These are phyloP conservation scores for Sycophila sp. DNA, from an alignment of 1,140 invertebrate genomes.

Conservation along the genomic window DNA sequence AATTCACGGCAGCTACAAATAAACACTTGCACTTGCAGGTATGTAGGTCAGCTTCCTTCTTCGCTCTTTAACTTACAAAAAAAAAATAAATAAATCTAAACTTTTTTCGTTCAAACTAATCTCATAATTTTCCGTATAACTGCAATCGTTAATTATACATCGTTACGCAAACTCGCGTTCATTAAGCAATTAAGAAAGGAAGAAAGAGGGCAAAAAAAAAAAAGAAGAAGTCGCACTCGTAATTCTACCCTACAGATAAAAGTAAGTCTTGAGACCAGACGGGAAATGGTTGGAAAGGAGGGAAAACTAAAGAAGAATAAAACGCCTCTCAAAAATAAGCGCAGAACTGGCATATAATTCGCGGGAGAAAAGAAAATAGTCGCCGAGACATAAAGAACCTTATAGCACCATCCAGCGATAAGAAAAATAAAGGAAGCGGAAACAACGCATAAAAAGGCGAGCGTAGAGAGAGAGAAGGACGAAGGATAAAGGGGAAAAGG, in stretches of 20 bases:
- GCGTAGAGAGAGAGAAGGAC: slow-evolving; percentile 16
- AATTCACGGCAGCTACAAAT: too few relatives aligned
- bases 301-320: slow-evolving; percentile 6
- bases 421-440: slow-evolving; percentile 9
- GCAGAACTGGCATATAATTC: not conserved
- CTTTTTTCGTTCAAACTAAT: too few relatives aligned
- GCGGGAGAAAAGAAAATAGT: not conserved
- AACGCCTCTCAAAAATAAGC: not conserved
- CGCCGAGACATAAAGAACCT: not conserved
- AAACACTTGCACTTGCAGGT: too few relatives aligned
- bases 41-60: too few relatives aligned
- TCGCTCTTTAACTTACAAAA: too few relatives aligned
- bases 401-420: not conserved
- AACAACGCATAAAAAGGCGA: slow-evolving; percentile 18
- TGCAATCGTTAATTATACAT: not conserved
- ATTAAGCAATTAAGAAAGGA: not conserved
- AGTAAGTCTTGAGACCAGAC: slow-evolving; percentile 3
- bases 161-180: not conserved
- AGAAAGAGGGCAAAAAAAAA: not conserved
- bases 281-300: slow-evolving; percentile 7
- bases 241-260: slow-evolving; percentile 2
- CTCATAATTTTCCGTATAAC: too few relatives aligned
- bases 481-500: slow-evolving; percentile 48
- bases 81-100: too few relatives aligned
- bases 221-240: slow-evolving; percentile 5